A percentile compares a stretch with the other conserved stretches of the same genome.
Conservation (phyloP, 2,113 vertebrate species). For the Leucoraja erinaceus region DNA sequence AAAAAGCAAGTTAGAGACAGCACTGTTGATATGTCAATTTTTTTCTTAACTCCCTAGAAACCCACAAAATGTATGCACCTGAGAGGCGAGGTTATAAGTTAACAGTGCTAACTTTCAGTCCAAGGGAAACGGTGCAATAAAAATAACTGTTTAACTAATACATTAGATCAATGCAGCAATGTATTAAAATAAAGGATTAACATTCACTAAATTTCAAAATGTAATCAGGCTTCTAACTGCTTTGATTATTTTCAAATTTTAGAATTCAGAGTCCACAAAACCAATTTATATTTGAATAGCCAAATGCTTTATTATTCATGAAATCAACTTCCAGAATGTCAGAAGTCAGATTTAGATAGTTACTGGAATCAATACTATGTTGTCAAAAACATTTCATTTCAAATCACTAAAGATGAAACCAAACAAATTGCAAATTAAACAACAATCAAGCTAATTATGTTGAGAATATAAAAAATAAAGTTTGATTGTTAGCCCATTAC, state of each 20-base stretch:
- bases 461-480: neutral
- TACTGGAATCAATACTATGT: neutral
- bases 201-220: neutral
- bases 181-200: neutral
- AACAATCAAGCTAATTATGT: neutral
- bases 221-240: neutral
- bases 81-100: neutral
- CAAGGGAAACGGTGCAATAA: neutral
- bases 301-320: neutral
- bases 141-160: neutral
- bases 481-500: neutral
- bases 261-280: neutral
- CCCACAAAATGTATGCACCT: neutral
- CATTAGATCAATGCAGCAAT: neutral
- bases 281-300: neutral
- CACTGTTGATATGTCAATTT: too few species aligned
- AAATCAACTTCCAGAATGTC: constrained; percentile 5
- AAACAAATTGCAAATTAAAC: neutral
- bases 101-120: neutral
- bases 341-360: neutral
- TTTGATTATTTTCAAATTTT: neutral
- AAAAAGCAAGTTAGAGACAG: too few species aligned
- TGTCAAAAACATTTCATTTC: constrained; percentile 8
- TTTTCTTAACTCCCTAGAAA: neutral
- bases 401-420: neutral